Evolutionary conservation across 1,140 invertebrate genomes (phyloP).

Genomic region (Drosophila guanche): DNA sequence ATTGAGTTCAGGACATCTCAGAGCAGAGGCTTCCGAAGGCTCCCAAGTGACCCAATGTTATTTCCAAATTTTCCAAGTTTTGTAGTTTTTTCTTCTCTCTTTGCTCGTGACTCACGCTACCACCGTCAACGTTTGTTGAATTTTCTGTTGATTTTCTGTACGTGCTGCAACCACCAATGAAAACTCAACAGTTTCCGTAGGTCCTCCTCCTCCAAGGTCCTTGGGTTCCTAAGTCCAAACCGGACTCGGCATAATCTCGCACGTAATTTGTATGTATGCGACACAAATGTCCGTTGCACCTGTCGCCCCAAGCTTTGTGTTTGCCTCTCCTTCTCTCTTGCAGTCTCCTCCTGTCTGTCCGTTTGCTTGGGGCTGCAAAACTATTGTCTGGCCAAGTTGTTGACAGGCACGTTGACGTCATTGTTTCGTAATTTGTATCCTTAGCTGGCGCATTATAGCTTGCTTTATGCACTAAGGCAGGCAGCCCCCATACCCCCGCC

Average conservation of each 20-base stretch:
- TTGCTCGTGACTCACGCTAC: slow-evolving; percentile 22
- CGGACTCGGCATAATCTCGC: slow-evolving; percentile 65
- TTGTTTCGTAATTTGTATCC: slow-evolving; percentile 81
- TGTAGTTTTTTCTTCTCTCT: too few species aligned
- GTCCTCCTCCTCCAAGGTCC: too few species aligned
- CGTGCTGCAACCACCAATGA: slow-evolving; percentile 32
- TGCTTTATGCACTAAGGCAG: slow-evolving; percentile 54
- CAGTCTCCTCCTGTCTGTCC: slow-evolving; percentile 26
- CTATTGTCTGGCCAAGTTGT: slow-evolving; percentile 80
- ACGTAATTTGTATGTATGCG: slow-evolving; percentile 80
- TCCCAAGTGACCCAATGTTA: too few species aligned
- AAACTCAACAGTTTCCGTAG: background rate
- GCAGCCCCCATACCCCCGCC: background rate
- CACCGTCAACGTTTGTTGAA: background rate
- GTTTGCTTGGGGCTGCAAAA: slow-evolving; percentile 45
- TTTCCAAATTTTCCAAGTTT: too few species aligned
- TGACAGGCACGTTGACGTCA: slow-evolving; percentile 81
- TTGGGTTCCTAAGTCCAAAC: slow-evolving; percentile 30
- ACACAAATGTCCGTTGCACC: slow-evolving; percentile 78
- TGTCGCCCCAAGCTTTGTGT: slow-evolving; percentile 52
- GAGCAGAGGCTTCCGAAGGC: too few species aligned
- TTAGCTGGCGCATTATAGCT: slow-evolving; percentile 78
- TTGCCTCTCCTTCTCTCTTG: slow-evolving; percentile 2
- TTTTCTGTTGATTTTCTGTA: slow-evolving; percentile 38
- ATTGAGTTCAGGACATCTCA: too few species aligned